phyloP scores from a whole-genome alignment of 2,113 vertebrate species.

The human (Homo sapiens) region GRCh38 chr2:58006001-58006500 shows the following conservation, averaged over 20 bases:
- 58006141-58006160: background rate
- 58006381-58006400: background rate
- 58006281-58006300: background rate
- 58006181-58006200: background rate
- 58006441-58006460: background rate
- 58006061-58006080: background rate
- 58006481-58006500: background rate
- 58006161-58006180: background rate
- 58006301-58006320: background rate
- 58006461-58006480: background rate
- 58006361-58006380: background rate
- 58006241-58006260: background rate
- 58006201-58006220: background rate
- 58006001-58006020: background rate
- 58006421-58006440: background rate
- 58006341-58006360: background rate
- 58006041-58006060: background rate
- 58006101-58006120: background rate
- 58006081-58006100: background rate
- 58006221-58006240: background rate
- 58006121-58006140: background rate
- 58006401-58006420: background rate
- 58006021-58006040: background rate
- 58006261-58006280: background rate
- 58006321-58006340: no score